Evolutionary conservation across 2,888 invertebrate species (phyloP).

Genomic region (Podabrus alpinus): DNA sequence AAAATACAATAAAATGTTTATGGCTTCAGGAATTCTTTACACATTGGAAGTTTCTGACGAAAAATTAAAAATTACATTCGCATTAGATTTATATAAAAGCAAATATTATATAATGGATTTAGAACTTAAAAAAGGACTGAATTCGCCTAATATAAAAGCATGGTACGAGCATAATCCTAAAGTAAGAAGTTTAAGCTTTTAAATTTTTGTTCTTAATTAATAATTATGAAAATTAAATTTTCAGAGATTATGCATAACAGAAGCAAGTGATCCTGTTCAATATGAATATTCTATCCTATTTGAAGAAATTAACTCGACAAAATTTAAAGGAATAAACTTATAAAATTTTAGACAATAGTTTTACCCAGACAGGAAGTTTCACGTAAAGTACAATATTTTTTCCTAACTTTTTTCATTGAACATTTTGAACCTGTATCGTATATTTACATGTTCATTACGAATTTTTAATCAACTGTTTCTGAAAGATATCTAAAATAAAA

Average conservation of each 20-base stretch:
- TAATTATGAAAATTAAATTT: neutral
- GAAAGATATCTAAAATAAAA: too few relatives aligned
- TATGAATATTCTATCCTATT: too few relatives aligned
- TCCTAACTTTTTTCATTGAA: too few relatives aligned
- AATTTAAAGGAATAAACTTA: too few relatives aligned
- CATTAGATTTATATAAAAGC: neutral
- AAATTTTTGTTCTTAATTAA: neutral
- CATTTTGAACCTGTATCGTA: too few relatives aligned
- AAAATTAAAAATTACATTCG: neutral
- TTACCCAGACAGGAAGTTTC: too few relatives aligned
- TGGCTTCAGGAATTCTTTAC: neutral
- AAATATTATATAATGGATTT: neutral
- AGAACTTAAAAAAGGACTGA: neutral
- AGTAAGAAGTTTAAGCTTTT: neutral
- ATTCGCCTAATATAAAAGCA: neutral
- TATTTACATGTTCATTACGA: too few relatives aligned
- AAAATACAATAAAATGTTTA: conserved; percentile 4
- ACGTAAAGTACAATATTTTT: too few relatives aligned
- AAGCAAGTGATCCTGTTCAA: too few relatives aligned
- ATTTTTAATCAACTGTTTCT: too few relatives aligned
- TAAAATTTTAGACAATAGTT: too few relatives aligned
- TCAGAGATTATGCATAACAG: neutral
- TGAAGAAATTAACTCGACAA: too few relatives aligned
- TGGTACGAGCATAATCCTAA: neutral
- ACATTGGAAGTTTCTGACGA: neutral